Percentiles rank a stretch among this genome's conserved stretches.
These are phyloP conservation scores for Steatocranus sp. DNA, from an alignment of 2,797 vertebrate species.

Conservation along the genomic window DNA sequence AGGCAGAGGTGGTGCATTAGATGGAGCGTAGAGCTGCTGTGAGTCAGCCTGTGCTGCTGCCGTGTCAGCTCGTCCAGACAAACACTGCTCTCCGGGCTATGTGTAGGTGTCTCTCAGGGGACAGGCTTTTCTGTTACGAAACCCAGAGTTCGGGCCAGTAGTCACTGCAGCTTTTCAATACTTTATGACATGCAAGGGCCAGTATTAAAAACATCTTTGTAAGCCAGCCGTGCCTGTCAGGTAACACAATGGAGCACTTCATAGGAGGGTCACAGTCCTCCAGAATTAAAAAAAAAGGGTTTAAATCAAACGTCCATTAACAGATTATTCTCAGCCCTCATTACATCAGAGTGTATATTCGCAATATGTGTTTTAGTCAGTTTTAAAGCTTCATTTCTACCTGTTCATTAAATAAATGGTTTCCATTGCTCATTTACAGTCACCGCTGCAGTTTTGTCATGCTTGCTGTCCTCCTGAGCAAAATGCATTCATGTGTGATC, in stretches of 20 bases:
- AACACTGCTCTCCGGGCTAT: conserved; percentile 40
- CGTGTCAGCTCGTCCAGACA: conserved; percentile 54
- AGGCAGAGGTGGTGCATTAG: conserved; percentile 61
- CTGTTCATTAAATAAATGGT: not conserved
- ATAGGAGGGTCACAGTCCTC: not conserved
- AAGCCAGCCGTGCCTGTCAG: not conserved
- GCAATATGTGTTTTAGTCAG: not conserved
- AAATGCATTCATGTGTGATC: not conserved
- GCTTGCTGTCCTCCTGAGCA: not conserved
- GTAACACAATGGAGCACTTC: not conserved
- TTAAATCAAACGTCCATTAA: conserved; percentile 41
- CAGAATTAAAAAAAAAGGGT: conserved; percentile 7
- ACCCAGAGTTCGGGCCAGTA: conserved; percentile 11
- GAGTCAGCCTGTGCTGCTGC: conserved; percentile 54
- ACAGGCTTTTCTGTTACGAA: conserved; percentile 52
- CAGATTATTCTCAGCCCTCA: conserved; percentile 26
- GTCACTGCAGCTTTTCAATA: conserved; percentile 41
- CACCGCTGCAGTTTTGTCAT: not conserved
- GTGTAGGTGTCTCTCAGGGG: conserved; percentile 64
- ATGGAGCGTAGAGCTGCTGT: conserved; percentile 42
- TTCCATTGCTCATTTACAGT: not conserved
- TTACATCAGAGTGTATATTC: not conserved
- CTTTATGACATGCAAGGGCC: conserved; percentile 39
- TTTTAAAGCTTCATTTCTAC: not conserved
- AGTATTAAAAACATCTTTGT: not conserved